These are phyloP conservation scores for Nasonia giraulti DNA, from an alignment of 1,140 invertebrate species.

Conservation along the genomic window DNA sequence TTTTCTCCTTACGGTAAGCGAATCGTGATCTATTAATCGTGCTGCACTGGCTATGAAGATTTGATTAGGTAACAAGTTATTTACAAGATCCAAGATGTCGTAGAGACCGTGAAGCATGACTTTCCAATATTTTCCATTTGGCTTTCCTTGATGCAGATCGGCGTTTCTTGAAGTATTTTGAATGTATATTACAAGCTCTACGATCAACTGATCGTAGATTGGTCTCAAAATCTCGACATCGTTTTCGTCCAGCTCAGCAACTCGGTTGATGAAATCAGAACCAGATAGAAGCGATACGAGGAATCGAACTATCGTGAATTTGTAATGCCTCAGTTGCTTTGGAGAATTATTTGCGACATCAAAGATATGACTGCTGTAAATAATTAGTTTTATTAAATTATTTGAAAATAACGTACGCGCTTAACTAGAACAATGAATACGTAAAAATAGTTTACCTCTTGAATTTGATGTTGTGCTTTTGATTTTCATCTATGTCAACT, in stretches of 20 bases:
- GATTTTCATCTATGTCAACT: conserved; percentile 77
- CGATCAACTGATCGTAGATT: conserved; percentile 80
- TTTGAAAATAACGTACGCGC: not conserved
- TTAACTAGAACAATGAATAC: conserved; percentile 50
- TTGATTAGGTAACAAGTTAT: conserved; percentile 83
- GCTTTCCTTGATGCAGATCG: conserved; percentile 73
- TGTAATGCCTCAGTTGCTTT: conserved; percentile 88
- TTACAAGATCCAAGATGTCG: conserved; percentile 85
- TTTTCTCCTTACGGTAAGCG: conserved; percentile 83
- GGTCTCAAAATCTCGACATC: conserved; percentile 74
- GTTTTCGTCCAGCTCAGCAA: conserved; percentile 72
- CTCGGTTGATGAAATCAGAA: conserved; percentile 80
- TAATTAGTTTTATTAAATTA: conserved; percentile 10
- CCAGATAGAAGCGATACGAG: conserved; percentile 81
- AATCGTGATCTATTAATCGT: conserved; percentile 81
- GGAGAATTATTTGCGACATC: conserved; percentile 79
- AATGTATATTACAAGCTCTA: conserved; percentile 81
- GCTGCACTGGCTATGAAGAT: conserved; percentile 86
- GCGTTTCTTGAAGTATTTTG: conserved; percentile 78
- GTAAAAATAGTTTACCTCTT: conserved; percentile 25
- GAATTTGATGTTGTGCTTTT: conserved; percentile 20
- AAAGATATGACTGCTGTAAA: conserved; percentile 77
- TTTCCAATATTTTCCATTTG: conserved; percentile 86
- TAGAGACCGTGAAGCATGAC: conserved; percentile 85
- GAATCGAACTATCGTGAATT: conserved; percentile 84